These are phyloP conservation scores for Rotaria macrura DNA, from an alignment of 2,888 invertebrate species.

Conservation along the genomic window DNA sequence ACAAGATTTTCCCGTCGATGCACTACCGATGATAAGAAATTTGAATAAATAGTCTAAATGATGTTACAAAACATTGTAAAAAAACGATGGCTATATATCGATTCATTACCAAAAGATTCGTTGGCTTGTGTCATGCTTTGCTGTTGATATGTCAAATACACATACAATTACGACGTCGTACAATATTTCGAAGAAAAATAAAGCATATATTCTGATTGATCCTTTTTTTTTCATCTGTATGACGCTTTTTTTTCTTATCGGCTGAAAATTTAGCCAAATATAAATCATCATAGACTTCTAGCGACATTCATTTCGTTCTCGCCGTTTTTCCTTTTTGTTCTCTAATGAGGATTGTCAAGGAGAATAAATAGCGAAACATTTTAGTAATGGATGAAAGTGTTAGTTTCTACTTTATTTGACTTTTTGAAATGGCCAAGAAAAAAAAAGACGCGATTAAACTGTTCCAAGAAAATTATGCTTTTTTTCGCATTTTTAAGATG, in stretches of 20 bases:
- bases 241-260: neutral
- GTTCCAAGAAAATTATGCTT: too few species aligned
- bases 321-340: neutral
- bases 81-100: too few species aligned
- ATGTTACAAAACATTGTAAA: neutral
- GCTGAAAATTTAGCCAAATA: neutral
- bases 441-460: too few species aligned
- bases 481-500: neutral
- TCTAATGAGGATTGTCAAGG: neutral
- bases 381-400: neutral
- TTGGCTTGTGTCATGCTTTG: neutral
- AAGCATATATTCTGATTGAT: too few species aligned
- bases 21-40: conserved; percentile 72
- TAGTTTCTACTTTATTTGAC: too few species aligned
- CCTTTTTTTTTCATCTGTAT: too few species aligned
- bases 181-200: too few species aligned
- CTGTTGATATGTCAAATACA: neutral
- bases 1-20: conserved; percentile 72
- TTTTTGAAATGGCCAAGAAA: too few species aligned
- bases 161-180: too few species aligned
- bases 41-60: conserved; percentile 66
- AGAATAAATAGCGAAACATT: neutral
- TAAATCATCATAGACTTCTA: neutral
- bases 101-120: neutral
- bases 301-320: neutral